Conservation (phyloP, 2,113 vertebrate genomes). For the Antechinus flavipes region DNA sequence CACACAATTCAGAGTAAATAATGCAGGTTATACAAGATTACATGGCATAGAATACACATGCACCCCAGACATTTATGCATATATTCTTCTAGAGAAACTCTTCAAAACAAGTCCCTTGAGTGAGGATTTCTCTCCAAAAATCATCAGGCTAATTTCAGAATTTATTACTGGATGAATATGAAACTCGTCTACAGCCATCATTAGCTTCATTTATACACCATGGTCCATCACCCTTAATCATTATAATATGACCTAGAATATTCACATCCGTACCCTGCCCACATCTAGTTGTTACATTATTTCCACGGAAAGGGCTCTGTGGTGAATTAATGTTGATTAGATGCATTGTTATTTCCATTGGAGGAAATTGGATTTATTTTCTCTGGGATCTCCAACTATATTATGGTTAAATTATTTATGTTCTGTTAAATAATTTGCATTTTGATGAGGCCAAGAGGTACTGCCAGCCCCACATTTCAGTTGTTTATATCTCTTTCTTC, state of each 20-base stretch:
- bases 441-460: not conserved
- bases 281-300: slow-evolving; percentile 1
- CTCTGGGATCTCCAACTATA: slow-evolving; percentile 12
- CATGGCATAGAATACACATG: not conserved
- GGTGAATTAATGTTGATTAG: not conserved
- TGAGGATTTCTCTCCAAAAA: not conserved
- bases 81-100: not conserved
- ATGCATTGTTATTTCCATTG: slow-evolving; percentile 19
- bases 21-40: not conserved
- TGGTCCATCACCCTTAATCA: slow-evolving; percentile 5
- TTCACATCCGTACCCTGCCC: not conserved
- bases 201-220: slow-evolving; percentile 23
- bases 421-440: slow-evolving; percentile 42
- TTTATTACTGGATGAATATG: slow-evolving; percentile 10
- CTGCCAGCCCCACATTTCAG: not conserved
- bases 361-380: slow-evolving; percentile 54
- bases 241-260: not conserved
- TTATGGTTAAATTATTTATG: slow-evolving; percentile 39
- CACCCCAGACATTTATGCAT: not conserved
- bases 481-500: not conserved
- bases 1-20: not conserved
- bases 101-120: not conserved
- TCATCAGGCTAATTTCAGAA: not conserved
- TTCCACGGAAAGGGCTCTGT: slow-evolving; percentile 7
- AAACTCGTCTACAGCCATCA: not conserved